Evolutionary conservation across 2,113 vertebrate genomes (phyloP), one percentile per base, ranked within the genome.

Genomic region (Leucosticte australis): DNA sequence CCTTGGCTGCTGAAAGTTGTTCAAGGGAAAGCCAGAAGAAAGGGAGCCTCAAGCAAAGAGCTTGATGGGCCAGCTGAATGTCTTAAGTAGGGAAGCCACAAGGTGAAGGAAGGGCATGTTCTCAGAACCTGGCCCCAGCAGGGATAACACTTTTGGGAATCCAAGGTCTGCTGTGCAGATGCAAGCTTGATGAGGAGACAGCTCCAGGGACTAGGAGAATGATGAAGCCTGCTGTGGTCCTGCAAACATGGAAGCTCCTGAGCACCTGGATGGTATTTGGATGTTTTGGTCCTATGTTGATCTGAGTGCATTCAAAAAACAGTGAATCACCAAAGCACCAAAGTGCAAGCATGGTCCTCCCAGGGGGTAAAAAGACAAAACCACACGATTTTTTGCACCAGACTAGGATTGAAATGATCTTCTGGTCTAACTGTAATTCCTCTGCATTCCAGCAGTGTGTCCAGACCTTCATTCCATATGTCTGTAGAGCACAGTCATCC

Each of bases 261-360:
- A 67, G 24, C 18, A 33, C 47, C 3, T 49, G 53, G 33, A 24
- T 31, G 74, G 14, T 3, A 19, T 41, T 44, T 13, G 10, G 47
- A 67, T 46, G 5, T 12, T 59, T 41, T 1, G 0, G 3, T 49
- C 21, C 26, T 15, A 3, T 63, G 13, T 26, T 27, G 5, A 67
- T 67, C 27, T 44, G 24, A 67, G 15, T 10, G 24, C 15, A n/a
- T 80, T 63, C 27, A 33, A 44, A 62, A 89, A 35, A 1, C 0
- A 2, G 4, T 67, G 35, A 42, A 11, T 59, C 26, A 49, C 10
- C 4, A 11, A 41, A 60, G 14, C 37, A 79, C 18, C 11, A 18
- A 56, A 60, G 19, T 15, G 13, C 53, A 57, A 68, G 5, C 11
- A 30, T 3, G 3, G 11, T 70, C 10, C 33, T 70, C 10, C 33